These are phyloP conservation scores for Ecliptopera silaceata DNA, from an alignment of 2,888 invertebrate species.

Conservation along the genomic window DNA sequence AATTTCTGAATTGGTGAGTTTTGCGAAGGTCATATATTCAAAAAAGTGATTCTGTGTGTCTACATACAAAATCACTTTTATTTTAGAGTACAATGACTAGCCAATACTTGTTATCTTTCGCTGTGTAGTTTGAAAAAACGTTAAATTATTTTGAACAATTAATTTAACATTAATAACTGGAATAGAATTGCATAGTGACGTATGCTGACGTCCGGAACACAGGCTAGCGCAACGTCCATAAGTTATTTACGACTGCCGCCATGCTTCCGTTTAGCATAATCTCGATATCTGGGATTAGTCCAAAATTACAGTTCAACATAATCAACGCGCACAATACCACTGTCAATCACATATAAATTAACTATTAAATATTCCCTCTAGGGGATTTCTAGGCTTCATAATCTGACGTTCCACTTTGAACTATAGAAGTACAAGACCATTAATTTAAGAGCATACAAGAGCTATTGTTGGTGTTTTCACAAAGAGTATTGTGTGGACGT, in stretches of 20 bases:
- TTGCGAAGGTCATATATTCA: no score
- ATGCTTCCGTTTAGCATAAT: background rate
- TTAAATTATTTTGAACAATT: no score
- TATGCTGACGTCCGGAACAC: no score
- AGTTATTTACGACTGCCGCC: background rate
- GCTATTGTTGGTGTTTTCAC: slow-evolving; percentile 13
- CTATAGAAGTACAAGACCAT: slow-evolving; percentile 7
- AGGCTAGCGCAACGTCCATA: background rate
- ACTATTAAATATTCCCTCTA: slow-evolving; percentile 11
- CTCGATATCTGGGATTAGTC: background rate
- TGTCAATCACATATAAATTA: slow-evolving; percentile 11
- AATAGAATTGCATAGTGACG: no score
- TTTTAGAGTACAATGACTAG: no score
- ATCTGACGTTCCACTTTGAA: slow-evolving; percentile 13
- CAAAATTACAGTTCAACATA: background rate
- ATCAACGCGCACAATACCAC: background rate
- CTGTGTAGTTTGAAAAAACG: no score
- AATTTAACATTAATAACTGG: no score
- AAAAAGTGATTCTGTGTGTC: no score
- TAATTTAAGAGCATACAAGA: slow-evolving; percentile 9
- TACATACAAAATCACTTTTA: no score
- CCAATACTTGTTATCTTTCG: no score
- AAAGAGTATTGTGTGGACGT: slow-evolving; percentile 20
- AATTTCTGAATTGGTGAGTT: no score
- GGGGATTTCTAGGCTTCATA: slow-evolving; percentile 12